phyloP scores from a whole-genome alignment of 2,797 vertebrate species.

The Melanogrammus aeglefinus region DNA sequence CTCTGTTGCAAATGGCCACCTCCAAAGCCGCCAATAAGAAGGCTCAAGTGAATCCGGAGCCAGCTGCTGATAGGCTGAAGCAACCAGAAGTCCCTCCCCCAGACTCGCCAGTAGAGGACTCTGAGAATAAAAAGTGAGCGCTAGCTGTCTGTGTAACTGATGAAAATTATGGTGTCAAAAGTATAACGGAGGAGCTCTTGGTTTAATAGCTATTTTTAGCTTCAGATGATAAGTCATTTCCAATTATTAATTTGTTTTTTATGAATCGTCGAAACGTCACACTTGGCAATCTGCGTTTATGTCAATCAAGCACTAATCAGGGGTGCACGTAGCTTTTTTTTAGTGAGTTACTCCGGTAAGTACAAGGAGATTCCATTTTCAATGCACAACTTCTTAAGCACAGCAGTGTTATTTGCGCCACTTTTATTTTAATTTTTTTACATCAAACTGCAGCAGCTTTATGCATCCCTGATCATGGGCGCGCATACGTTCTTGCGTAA shows the following conservation, averaged over 20 bases:
- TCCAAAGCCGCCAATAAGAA: conserved; percentile 65
- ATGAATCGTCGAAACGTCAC: not conserved
- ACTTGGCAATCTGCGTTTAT: not conserved
- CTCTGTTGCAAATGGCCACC: conserved; percentile 80
- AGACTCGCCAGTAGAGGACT: conserved; percentile 56
- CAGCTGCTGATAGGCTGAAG: conserved; percentile 39
- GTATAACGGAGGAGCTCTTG: too few relatives aligned
- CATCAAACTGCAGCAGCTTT: too few relatives aligned
- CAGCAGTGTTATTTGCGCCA: too few relatives aligned
- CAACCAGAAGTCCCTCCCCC: conserved; percentile 41
- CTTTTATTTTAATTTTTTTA: too few relatives aligned
- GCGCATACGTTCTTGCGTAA: too few relatives aligned
- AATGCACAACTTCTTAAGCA: too few relatives aligned
- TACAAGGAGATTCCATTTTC: too few relatives aligned
- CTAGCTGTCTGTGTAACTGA: not conserved
- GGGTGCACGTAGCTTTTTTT: too few relatives aligned
- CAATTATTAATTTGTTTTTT: not conserved
- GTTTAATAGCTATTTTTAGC: not conserved
- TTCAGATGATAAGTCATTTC: not conserved
- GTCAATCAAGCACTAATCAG: not conserved
- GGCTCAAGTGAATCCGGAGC: conserved; percentile 48
- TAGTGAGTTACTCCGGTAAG: too few relatives aligned
- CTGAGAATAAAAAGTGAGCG: conserved; percentile 79
- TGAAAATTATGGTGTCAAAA: not conserved
- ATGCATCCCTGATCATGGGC: too few relatives aligned